These are phyloP conservation scores for Rhinogobius similis DNA, from an alignment of 2,113 vertebrate genomes.

Conservation along the genomic window DNA sequence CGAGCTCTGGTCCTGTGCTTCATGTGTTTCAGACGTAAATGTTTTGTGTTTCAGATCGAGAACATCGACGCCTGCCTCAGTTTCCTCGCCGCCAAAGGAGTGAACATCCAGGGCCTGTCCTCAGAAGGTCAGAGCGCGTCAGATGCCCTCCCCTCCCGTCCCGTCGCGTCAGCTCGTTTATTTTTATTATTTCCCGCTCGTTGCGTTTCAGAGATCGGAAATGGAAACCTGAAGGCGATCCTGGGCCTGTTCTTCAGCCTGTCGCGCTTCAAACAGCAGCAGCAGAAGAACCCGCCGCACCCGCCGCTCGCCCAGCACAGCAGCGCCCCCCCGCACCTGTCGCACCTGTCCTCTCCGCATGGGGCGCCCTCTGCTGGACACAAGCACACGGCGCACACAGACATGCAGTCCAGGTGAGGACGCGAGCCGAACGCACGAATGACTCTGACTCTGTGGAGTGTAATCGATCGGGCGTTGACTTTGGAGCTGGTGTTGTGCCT, in stretches of 20 bases:
- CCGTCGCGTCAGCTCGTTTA: too few species aligned
- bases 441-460: too few species aligned
- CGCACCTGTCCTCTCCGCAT: slow-evolving; percentile 68
- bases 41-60: slow-evolving; percentile 84
- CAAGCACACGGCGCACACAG: slow-evolving; percentile 78
- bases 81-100: slow-evolving; percentile 98
- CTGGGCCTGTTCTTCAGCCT: slow-evolving; percentile 98
- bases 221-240: slow-evolving; percentile 99
- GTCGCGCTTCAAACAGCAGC: slow-evolving; percentile 97
- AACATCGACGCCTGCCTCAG: slow-evolving; percentile 97
- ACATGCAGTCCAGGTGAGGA: slow-evolving; percentile 94
- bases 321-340: slow-evolving; percentile 71
- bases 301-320: slow-evolving; percentile 72
- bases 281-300: slow-evolving; percentile 80
- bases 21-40: too few species aligned
- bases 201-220: slow-evolving; percentile 87
- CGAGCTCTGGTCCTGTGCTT: too few species aligned
- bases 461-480: neutral
- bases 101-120: slow-evolving; percentile 98
- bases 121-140: slow-evolving; percentile 88
- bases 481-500: too few species aligned
- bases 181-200: too few species aligned
- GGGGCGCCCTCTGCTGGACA: slow-evolving; percentile 72
- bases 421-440: too few species aligned
- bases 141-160: neutral